Conservation (phyloP, 92 coral and sea anemone genomes). For the Palythoa heliodiscus region DNA sequence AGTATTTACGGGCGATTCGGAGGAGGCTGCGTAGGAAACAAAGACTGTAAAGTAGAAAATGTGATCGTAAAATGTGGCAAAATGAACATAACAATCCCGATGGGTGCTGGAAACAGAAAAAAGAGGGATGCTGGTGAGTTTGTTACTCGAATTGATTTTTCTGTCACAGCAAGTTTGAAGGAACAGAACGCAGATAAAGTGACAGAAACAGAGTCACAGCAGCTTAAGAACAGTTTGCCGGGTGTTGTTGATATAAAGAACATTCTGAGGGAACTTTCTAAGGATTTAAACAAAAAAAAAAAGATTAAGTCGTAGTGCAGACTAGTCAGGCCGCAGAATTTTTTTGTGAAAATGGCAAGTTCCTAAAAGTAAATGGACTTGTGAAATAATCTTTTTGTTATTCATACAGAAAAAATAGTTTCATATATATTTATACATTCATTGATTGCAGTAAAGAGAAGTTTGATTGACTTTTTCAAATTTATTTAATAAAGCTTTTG, state of each 20-base stretch:
- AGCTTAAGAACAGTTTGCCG: background rate
- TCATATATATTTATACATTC: too few relatives aligned
- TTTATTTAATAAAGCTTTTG: too few relatives aligned
- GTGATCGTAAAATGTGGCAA: conserved; percentile 15
- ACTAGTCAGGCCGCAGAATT: background rate
- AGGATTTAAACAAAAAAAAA: background rate
- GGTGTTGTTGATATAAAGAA: background rate
- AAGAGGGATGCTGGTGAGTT: background rate
- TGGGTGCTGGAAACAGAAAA: background rate
- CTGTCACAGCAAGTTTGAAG: background rate
- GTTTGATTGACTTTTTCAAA: too few relatives aligned
- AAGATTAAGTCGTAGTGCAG: background rate
- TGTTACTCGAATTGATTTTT: background rate
- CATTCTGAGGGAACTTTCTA: background rate
- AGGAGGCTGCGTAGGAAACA: too few relatives aligned
- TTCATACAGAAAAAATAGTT: too few relatives aligned
- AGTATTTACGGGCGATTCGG: too few relatives aligned
- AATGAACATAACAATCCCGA: background rate
- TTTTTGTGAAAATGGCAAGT: conserved; percentile 2
- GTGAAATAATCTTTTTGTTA: too few relatives aligned
- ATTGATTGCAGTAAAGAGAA: too few relatives aligned
- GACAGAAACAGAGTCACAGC: background rate
- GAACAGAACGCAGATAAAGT: background rate
- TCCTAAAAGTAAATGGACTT: background rate
- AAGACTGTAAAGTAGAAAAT: background rate